These are phyloP conservation scores for Bombus superbus DNA, from an alignment of 1,140 invertebrate genomes.

Conservation along the genomic window DNA sequence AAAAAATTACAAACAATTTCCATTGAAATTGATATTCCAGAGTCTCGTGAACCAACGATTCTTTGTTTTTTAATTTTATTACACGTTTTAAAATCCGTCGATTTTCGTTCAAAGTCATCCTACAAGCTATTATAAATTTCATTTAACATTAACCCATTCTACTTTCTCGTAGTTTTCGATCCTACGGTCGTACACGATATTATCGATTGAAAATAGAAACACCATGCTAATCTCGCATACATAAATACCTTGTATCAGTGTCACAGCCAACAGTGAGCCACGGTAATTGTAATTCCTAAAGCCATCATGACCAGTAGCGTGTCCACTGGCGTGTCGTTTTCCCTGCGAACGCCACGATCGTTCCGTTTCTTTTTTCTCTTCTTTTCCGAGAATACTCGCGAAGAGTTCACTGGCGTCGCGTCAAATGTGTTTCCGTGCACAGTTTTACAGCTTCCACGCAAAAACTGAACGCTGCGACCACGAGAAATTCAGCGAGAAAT, in stretches of 20 bases:
- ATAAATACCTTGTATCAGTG: slow-evolving; percentile 25
- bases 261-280: slow-evolving; percentile 21
- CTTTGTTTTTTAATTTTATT: not conserved
- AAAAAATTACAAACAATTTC: not conserved
- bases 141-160: not conserved
- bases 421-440: not conserved
- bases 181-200: not conserved
- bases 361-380: not conserved
- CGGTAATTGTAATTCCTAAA: not conserved
- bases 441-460: not conserved
- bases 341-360: not conserved
- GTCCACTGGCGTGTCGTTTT: slow-evolving; percentile 7
- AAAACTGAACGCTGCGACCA: not conserved
- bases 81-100: not conserved
- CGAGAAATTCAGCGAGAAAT: not conserved
- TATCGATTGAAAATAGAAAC: not conserved
- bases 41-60: not conserved
- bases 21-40: not conserved
- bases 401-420: not conserved
- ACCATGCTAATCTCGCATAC: not conserved
- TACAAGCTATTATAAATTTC: not conserved
- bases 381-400: not conserved
- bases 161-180: slow-evolving; percentile 13
- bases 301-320: slow-evolving; percentile 20
- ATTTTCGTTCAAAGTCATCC: not conserved